phyloP scores from a whole-genome alignment of 1,140 invertebrate genomes.

The Trichogramma pretiosum region DNA sequence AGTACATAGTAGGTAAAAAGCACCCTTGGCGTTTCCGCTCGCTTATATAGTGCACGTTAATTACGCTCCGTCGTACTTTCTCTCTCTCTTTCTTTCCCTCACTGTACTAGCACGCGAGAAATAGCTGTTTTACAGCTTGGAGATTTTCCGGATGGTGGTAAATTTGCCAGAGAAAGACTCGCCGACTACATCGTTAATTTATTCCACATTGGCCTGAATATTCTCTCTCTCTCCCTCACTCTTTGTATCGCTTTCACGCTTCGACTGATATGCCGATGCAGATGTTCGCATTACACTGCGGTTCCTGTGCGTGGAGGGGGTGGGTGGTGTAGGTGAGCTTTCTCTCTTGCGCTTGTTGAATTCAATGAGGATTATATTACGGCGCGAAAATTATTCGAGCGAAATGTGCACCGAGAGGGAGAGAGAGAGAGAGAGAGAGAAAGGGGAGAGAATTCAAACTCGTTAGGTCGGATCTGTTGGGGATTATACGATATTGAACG shows the following conservation, averaged over 20 bases:
- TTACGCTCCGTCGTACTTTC: constrained; percentile 26
- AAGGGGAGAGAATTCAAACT: too few species aligned
- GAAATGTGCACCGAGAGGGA: too few species aligned
- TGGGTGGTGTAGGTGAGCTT: too few species aligned
- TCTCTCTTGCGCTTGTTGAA: too few species aligned
- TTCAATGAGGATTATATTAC: constrained; percentile 15
- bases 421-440: too few species aligned
- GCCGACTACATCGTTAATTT: neutral
- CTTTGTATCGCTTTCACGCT: constrained; percentile 12
- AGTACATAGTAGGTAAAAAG: too few species aligned
- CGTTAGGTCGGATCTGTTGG: too few species aligned
- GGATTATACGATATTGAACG: too few species aligned
- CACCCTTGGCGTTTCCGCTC: constrained; percentile 27
- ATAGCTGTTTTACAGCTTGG: constrained; percentile 16
- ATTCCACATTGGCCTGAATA: neutral
- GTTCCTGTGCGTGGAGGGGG: neutral
- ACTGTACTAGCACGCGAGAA: constrained; percentile 6
- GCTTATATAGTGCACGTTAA: constrained; percentile 36
- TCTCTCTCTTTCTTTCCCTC: constrained; percentile 18
- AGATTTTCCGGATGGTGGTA: neutral
- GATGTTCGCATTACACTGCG: too few species aligned
- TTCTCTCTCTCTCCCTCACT: too few species aligned
- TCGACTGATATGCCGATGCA: too few species aligned
- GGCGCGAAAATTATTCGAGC: too few species aligned
- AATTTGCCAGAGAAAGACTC: neutral